phyloP scores from a whole-genome alignment of 2,113 vertebrate species.

The Hassar affinis region DNA sequence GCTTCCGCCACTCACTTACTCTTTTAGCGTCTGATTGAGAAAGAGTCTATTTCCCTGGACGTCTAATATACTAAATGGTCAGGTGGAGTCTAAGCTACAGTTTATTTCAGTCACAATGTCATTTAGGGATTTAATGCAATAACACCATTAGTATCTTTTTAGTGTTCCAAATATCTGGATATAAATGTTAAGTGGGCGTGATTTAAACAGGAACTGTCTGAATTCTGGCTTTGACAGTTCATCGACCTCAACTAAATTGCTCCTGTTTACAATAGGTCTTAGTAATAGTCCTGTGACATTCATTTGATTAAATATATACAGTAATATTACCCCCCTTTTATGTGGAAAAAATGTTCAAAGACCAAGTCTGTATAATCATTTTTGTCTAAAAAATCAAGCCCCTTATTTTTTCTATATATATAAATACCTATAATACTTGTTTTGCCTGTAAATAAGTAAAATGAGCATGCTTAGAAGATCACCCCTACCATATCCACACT shows the following conservation, averaged over 20 bases:
- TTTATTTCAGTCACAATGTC: too few species aligned
- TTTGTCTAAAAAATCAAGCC: too few species aligned
- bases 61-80: not conserved
- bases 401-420: too few species aligned
- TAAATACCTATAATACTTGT: too few species aligned
- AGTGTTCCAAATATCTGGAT: not conserved
- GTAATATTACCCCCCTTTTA: too few species aligned
- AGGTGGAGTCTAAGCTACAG: not conserved
- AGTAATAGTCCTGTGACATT: not conserved
- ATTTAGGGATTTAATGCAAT: not conserved
- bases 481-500: too few species aligned
- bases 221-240: not conserved
- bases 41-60: not conserved
- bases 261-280: not conserved
- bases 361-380: too few species aligned
- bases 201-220: not conserved
- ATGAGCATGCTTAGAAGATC: too few species aligned
- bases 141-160: not conserved
- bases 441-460: too few species aligned
- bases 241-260: not conserved
- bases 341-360: too few species aligned
- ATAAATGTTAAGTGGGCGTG: not conserved
- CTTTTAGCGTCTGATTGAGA: constrained; percentile 20
- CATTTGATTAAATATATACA: too few species aligned
- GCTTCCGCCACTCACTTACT: constrained; percentile 24